A percentile compares a stretch with the other conserved stretches of the same genome.
Conservation (phyloP, 2,888 invertebrate species). For the Maniola hyperantus region DNA sequence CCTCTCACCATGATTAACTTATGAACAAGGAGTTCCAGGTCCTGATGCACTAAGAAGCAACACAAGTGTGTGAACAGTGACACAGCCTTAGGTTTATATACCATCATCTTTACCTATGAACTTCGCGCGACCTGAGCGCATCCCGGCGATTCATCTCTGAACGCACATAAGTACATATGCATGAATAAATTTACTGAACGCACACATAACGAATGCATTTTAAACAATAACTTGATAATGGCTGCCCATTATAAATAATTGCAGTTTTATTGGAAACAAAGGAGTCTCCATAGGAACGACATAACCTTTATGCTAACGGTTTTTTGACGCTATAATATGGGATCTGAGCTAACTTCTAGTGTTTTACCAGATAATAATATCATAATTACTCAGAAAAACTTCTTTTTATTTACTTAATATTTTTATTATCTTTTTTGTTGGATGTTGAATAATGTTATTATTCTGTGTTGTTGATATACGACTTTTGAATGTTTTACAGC, state of each 20-base stretch:
- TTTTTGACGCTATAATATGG: background rate
- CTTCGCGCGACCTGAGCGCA: conserved; percentile 73
- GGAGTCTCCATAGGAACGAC: conserved; percentile 27
- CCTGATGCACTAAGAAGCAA: conserved; percentile 64
- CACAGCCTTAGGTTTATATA: conserved; percentile 78
- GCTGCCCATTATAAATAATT: conserved; percentile 39
- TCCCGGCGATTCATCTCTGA: conserved; percentile 60
- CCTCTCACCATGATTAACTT: conserved; percentile 35
- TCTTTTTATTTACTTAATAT: background rate
- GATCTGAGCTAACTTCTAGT: background rate
- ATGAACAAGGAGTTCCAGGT: conserved; percentile 39
- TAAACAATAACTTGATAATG: conserved; percentile 39
- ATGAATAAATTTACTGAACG: conserved; percentile 34
- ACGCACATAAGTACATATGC: conserved; percentile 35
- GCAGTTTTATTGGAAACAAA: conserved; percentile 37
- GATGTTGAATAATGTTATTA: background rate
- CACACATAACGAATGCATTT: conserved; percentile 33
- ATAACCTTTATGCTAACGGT: conserved; percentile 14
- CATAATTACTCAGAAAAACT: background rate
- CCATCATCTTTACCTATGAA: conserved; percentile 78
- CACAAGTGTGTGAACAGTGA: conserved; percentile 71
- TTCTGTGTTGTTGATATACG: too few species aligned
- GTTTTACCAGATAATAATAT: background rate
- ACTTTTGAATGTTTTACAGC: too few species aligned
- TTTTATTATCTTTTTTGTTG: background rate